A percentile compares a stretch with the other conserved stretches of the same genome.
Conservation (phyloP, 2,797 vertebrate genomes). For the Parauchenoglanis punctatus region DNA sequence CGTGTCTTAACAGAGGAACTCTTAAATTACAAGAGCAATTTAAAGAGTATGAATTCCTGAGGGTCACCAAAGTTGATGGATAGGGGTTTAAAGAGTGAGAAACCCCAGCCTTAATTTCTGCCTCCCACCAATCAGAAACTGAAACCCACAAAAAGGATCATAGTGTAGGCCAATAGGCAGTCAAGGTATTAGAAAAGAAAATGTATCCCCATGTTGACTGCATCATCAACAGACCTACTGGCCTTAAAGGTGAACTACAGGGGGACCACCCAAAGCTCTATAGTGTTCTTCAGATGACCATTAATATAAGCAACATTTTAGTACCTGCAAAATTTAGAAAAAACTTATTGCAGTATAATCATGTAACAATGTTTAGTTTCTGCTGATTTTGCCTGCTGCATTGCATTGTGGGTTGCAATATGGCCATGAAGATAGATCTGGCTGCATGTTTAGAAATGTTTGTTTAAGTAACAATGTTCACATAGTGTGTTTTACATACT, state of each 20-base stretch:
- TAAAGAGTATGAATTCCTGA: neutral
- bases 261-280: neutral
- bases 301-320: neutral
- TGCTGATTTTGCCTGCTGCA: neutral
- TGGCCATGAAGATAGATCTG: neutral
- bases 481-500: neutral
- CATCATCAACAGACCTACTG: neutral
- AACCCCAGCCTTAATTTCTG: neutral
- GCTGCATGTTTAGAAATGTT: slow-evolving; percentile 12
- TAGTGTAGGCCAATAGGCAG: neutral
- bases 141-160: neutral
- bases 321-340: neutral
- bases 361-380: neutral
- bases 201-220: neutral
- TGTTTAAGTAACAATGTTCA: slow-evolving; percentile 6
- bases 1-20: neutral
- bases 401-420: neutral
- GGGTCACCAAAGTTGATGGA: neutral
- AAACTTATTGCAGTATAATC: neutral
- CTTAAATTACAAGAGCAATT: neutral
- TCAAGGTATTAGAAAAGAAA: neutral
- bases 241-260: neutral
- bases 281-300: neutral
- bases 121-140: neutral
- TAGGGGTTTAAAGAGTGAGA: neutral